Evolutionary conservation across 2,888 invertebrate genomes (phyloP), one percentile per base, ranked within the genome.

Genomic region (Drosophila formosana): DNA sequence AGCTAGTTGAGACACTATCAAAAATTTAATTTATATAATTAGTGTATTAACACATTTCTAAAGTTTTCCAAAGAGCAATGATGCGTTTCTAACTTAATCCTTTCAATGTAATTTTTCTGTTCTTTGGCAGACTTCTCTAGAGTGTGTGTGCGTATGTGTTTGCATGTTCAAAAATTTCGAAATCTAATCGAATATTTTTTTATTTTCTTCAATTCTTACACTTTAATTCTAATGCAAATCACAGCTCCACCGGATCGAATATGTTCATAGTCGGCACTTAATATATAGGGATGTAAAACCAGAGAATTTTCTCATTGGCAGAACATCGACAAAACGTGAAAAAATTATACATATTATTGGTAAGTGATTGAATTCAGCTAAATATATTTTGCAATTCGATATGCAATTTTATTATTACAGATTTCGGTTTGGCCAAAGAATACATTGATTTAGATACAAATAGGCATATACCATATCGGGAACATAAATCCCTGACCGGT

Each of bases 401-500:
- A 11, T n/a, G 11, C 25, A 18, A 1, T 18, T 18, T 18, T 18
- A 18, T 60, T 52, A 23, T 28, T 13, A 93, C 93, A 96, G 99
- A 99, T 96, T 99, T 99, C 95, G 99, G 99, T 94, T 96, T 99
- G 95, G 99, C 99, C 94, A 99, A 99, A 95, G 99, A 99, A 95
- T 99, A 99, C 94, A 99, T 99, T 95, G 99, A 99, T 95, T 96
- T 98, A 95, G 99, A 99, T 95, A 98, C 98, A 94, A 98, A 98
- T 95, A 98, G 99, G 95, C 99, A 99, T 95, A 99, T 99, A 95
- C 99, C 99, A 91, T 99, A 99, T 94, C 97, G 99, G 95, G 99
- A 99, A 95, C 99, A 99, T 95, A 99, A 99, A 94, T 99, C 99
- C 92, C 95, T 99, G 92, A 99, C 99, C 79, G 99, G 99, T 90